phyloP scores from a whole-genome alignment of 1,140 invertebrate species.

The Tetramorium simillimum region DNA sequence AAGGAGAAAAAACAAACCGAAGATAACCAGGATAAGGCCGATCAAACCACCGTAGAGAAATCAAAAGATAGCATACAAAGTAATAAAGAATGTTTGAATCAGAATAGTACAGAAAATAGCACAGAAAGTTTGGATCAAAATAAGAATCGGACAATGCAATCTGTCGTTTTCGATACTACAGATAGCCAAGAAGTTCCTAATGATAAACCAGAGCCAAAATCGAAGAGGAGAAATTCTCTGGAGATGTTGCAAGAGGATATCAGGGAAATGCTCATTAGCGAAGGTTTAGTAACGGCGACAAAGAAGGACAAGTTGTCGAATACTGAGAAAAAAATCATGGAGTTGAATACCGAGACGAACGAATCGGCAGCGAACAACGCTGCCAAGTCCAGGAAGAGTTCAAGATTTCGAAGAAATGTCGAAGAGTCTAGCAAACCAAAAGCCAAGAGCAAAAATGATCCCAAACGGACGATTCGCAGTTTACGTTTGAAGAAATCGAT shows the following conservation, averaged over 20 bases:
- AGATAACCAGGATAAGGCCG: background rate
- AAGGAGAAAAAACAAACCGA: background rate
- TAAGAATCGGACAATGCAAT: background rate
- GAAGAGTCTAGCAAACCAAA: background rate
- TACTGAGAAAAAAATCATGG: constrained; percentile 23
- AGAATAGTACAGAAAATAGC: background rate
- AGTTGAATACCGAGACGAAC: constrained; percentile 44
- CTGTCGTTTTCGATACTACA: background rate
- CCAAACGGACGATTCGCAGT: background rate
- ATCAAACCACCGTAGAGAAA: background rate
- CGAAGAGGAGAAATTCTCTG: constrained; percentile 84
- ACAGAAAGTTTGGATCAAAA: background rate
- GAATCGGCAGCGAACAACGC: background rate
- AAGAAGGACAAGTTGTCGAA: constrained; percentile 27
- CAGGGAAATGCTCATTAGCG: constrained; percentile 88
- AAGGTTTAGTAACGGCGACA: constrained; percentile 86
- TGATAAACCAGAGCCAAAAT: constrained; percentile 67
- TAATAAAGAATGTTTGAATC: background rate
- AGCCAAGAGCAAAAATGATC: background rate
- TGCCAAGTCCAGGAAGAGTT: background rate
- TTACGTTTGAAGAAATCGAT: constrained; percentile 59
- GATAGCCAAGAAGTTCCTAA: background rate
- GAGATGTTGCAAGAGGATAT: constrained; percentile 89
- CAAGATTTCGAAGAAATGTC: background rate
- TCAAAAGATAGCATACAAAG: background rate